Percentiles rank a stretch among this genome's conserved stretches.
Conservation (phyloP, 2,113 vertebrate species). For the Tachysurus fulvidraco region DNA sequence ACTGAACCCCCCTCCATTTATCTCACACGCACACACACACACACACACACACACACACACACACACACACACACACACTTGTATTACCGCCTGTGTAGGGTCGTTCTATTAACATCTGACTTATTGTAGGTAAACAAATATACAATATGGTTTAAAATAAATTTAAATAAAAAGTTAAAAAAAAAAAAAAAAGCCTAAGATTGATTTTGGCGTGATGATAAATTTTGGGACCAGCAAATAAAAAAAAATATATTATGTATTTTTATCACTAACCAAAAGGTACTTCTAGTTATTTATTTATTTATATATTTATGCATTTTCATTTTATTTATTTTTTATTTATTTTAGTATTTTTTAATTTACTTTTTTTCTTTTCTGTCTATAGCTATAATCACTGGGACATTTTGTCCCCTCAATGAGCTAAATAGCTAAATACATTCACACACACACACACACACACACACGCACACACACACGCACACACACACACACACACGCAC, state of each 20-base stretch:
- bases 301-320: neutral
- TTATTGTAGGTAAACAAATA: neutral
- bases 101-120: neutral
- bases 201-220: no score
- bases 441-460: neutral
- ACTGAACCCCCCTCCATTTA: conserved; percentile 23
- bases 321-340: neutral
- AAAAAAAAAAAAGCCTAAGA: neutral
- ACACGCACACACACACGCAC: conserved; percentile 1
- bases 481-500: conserved; percentile 1
- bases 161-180: neutral
- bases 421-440: neutral
- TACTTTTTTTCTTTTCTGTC: neutral
- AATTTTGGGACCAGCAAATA: neutral
- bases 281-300: neutral
- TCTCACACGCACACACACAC: conserved; percentile 32
- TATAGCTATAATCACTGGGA: neutral
- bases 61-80: neutral
- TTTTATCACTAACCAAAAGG: neutral
- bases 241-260: neutral
- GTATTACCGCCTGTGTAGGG: neutral
- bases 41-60: conserved; percentile 15
- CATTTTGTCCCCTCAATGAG: neutral
- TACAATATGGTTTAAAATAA: neutral
- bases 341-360: neutral